These are phyloP conservation scores for Drosophila azteca DNA, from an alignment of 1,140 invertebrate genomes.

Conservation along the genomic window DNA sequence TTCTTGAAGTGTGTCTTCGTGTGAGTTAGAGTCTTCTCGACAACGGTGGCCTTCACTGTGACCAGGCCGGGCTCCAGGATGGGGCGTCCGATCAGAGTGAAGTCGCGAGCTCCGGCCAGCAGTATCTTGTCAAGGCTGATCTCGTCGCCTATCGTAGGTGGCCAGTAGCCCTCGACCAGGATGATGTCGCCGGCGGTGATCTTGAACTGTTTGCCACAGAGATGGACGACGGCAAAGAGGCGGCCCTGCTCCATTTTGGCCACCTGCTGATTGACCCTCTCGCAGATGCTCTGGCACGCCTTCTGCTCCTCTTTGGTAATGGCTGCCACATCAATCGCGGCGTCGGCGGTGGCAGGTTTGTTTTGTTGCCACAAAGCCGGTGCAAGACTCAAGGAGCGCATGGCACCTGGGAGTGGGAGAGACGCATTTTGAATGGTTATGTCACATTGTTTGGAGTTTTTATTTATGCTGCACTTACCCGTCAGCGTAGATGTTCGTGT, in stretches of 20 bases:
- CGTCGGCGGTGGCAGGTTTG: conserved; percentile 26
- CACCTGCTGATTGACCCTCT: conserved; percentile 87
- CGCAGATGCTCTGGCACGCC: conserved; percentile 82
- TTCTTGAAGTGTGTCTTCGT: conserved; percentile 91
- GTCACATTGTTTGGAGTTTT: conserved; percentile 43
- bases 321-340: conserved; percentile 22
- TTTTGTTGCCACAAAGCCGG: conserved; percentile 63
- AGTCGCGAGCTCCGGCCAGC: conserved; percentile 92
- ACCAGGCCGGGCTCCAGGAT: conserved; percentile 90
- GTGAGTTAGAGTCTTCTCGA: conserved; percentile 95
- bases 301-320: conserved; percentile 58
- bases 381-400: conserved; percentile 66
- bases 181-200: conserved; percentile 94
- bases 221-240: conserved; percentile 93
- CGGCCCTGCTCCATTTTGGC: conserved; percentile 86
- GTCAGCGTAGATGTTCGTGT: conserved; percentile 24
- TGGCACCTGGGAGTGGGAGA: conserved; percentile 43
- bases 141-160: conserved; percentile 92
- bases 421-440: conserved; percentile 48
- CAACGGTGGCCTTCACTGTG: conserved; percentile 91
- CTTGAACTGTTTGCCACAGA: conserved; percentile 94
- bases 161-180: conserved; percentile 92
- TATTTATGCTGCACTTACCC: conserved; percentile 19
- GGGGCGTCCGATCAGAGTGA: conserved; percentile 93
- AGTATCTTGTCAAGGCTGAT: conserved; percentile 94